Base-by-base conservation (phyloP, 2,888 invertebrate genomes). In the Antheraea yamamai region DNA sequence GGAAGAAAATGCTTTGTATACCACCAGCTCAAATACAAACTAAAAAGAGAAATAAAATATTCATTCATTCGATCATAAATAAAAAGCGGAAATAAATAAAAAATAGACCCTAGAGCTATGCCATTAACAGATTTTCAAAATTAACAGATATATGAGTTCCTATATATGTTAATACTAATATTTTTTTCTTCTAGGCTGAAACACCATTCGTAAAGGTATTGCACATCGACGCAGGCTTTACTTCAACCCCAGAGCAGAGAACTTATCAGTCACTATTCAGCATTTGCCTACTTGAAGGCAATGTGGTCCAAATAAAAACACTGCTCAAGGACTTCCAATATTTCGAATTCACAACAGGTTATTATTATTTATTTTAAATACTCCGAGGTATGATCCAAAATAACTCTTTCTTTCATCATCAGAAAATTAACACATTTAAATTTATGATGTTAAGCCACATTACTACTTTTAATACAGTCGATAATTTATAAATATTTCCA, bases 241-340 rank as follows among this genome's bases (percentile, higher is more conserved):
- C 93, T 0, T 75, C 96, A 1, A 58, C 73, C 35, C 58, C 52
- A 6, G 90, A 89, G 68, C 95, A 95, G 51, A 94, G 95, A 75
- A 79, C 92, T 0, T 96, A 96, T 77, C 95, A 95, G 78, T 87
- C 94, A 1, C 95, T 95, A 55, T 83, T 95, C 0, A 95, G 95
- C 78, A 81, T 95, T 76, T 88, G 91, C 2, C 82, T 96, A 2
- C 88, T 96, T 18, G 95, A 96, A 73, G 92, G 95, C 82, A 94
- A 95, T 76, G 95, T 96, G 0, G 83, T 95, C 0, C 84, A 89
- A 10, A 84, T 93, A 16, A 92, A 90, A 61, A 91, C 95, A 70
- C 93, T 96, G 76, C 84, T 95, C 20, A 96, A 95, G 82, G 95
- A 96, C 83, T 95, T 90, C 85, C 95, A 96, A 79, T 95, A 95